Evolutionary conservation across 2,113 vertebrate species (phyloP).

Genomic region (Lanius ludovicianus): DNA sequence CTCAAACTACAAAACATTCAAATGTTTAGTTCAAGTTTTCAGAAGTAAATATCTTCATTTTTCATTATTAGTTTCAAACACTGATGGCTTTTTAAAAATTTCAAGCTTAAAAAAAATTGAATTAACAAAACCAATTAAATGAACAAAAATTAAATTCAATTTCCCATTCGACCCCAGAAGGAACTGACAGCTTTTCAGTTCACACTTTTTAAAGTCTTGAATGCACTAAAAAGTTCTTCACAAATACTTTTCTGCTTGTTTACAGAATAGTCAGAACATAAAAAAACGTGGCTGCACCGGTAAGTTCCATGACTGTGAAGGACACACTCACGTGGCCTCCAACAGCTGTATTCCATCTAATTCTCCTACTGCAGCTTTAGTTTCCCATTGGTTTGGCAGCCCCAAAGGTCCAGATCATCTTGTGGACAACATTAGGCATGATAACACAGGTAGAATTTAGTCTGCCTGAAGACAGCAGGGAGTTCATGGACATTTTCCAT

Average conservation of each 20-base stretch:
- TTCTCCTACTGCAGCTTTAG: slow-evolving; percentile 11
- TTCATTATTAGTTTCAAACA: background rate
- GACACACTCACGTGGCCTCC: background rate
- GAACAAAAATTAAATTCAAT: background rate
- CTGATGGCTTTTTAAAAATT: background rate
- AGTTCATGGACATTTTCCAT: background rate
- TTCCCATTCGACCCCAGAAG: background rate
- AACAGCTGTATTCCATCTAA: slow-evolving; percentile 45
- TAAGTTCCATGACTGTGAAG: background rate
- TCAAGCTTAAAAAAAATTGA: background rate
- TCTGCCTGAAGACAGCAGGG: background rate
- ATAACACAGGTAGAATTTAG: background rate
- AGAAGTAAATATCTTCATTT: background rate
- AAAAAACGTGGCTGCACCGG: background rate
- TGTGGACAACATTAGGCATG: background rate
- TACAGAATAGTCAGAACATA: slow-evolving; percentile 15
- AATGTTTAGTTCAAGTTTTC: background rate
- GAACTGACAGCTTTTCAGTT: background rate
- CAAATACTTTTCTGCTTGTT: slow-evolving; percentile 3
- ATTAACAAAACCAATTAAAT: background rate
- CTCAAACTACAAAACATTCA: background rate
- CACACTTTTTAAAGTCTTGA: background rate
- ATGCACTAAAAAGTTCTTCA: background rate
- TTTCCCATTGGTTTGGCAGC: slow-evolving; percentile 2
- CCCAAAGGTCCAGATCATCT: background rate